A percentile compares a stretch with the other conserved stretches of the same genome.
These are phyloP conservation scores for Lycophotia porphyrea DNA, from an alignment of 2,888 invertebrate genomes.

Conservation along the genomic window DNA sequence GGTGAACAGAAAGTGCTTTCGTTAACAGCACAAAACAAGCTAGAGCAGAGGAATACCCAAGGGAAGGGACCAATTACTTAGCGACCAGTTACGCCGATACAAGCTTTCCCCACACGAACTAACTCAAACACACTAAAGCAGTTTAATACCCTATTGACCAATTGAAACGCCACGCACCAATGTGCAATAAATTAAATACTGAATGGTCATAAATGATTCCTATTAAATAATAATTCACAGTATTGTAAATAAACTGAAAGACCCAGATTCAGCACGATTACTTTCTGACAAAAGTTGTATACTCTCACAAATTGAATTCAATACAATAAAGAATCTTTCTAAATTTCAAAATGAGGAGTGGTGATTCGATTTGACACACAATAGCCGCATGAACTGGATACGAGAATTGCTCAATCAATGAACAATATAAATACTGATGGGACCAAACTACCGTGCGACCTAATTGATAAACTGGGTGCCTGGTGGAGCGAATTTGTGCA, in stretches of 20 bases:
- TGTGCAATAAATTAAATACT: constrained; percentile 23
- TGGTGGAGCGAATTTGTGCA: constrained; percentile 76
- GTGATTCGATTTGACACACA: constrained; percentile 61
- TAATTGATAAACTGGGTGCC: constrained; percentile 83
- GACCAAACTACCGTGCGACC: constrained; percentile 77
- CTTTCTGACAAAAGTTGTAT: constrained; percentile 36
- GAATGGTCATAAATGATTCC: constrained; percentile 6
- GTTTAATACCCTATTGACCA: constrained; percentile 61
- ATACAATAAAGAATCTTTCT: constrained; percentile 55
- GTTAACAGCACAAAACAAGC: constrained; percentile 78
- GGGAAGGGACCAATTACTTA: constrained; percentile 86
- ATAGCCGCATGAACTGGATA: constrained; percentile 68
- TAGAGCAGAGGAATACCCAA: constrained; percentile 72
- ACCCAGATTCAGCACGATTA: constrained; percentile 23
- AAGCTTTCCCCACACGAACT: constrained; percentile 72
- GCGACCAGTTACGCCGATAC: constrained; percentile 78
- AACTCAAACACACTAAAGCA: constrained; percentile 53
- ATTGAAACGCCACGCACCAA: constrained; percentile 45
- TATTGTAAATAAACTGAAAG: constrained; percentile 18
- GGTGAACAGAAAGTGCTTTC: constrained; percentile 76
- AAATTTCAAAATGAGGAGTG: constrained; percentile 62
- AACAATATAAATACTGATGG: constrained; percentile 80
- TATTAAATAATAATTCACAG: constrained; percentile 7
- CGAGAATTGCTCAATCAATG: constrained; percentile 79
- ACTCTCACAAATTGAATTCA: constrained; percentile 35